These are phyloP conservation scores for Hydra vulgaris DNA, from an alignment of 30 jellyfish, hydroid and myxozoan genomes.

Conservation along the genomic window DNA sequence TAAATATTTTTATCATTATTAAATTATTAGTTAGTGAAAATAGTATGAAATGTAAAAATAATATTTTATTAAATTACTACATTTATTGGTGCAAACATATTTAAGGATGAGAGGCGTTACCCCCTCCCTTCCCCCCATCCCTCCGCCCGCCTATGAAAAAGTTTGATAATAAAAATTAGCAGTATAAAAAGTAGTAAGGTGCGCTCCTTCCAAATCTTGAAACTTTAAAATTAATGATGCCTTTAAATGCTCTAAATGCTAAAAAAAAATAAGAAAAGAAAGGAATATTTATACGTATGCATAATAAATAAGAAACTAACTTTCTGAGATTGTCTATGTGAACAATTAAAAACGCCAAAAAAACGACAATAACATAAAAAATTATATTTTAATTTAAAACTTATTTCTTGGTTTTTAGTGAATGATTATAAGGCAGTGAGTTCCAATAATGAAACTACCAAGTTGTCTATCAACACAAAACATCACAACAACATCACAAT, in stretches of 20 bases:
- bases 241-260: not conserved
- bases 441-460: too few species aligned
- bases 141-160: not conserved
- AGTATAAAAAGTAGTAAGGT: not conserved
- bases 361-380: too few species aligned
- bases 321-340: not conserved
- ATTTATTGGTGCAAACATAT: not conserved
- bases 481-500: too few species aligned
- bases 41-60: not conserved
- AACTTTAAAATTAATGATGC: not conserved
- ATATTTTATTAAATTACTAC: not conserved
- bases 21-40: not conserved
- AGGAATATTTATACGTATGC: not conserved
- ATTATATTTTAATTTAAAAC: too few species aligned
- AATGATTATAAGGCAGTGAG: too few species aligned
- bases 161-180: not conserved
- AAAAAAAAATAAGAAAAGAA: not conserved
- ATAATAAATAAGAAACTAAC: not conserved
- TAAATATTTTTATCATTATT: not conserved
- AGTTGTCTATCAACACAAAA: too few species aligned
- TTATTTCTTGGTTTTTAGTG: too few species aligned
- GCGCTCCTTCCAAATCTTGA: not conserved
- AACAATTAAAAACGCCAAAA: too few species aligned
- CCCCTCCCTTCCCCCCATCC: not conserved
- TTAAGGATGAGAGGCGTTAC: not conserved